These are phyloP conservation scores for Dinoponera quadriceps DNA, from an alignment of 1,140 invertebrate genomes.

Conservation along the genomic window DNA sequence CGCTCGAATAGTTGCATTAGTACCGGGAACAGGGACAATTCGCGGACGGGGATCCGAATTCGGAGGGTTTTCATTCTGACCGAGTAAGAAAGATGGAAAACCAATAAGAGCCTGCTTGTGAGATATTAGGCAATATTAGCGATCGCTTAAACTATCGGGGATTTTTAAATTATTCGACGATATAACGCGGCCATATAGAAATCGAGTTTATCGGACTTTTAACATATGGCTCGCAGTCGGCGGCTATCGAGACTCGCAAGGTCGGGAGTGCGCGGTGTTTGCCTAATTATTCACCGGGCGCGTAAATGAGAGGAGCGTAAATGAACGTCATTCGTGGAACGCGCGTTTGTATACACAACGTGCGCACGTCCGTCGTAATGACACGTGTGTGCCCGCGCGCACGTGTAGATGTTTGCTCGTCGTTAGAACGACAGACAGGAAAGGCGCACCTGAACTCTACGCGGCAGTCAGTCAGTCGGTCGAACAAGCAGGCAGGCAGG, in stretches of 20 bases:
- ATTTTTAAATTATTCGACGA: too few species aligned
- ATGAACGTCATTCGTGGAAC: conserved; percentile 2
- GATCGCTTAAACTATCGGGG: too few species aligned
- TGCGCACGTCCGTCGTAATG: conserved; percentile 15
- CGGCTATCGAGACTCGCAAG: neutral
- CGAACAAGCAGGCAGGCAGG: too few species aligned
- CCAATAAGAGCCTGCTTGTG: too few species aligned
- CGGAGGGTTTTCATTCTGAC: neutral
- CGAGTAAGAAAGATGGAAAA: too few species aligned
- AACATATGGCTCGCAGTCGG: too few species aligned
- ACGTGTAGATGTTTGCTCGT: conserved; percentile 3
- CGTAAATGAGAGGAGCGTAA: conserved; percentile 6
- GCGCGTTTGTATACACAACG: conserved; percentile 12
- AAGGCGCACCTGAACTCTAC: neutral
- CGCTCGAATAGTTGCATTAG: neutral
- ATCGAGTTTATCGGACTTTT: too few species aligned
- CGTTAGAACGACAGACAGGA: neutral
- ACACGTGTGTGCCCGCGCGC: neutral
- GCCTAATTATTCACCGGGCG: conserved; percentile 17
- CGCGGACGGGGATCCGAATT: neutral
- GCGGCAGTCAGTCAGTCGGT: too few species aligned
- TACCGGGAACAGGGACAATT: conserved; percentile 23
- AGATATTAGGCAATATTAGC: too few species aligned
- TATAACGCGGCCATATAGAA: too few species aligned
- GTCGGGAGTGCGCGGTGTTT: conserved; percentile 4